phyloP scores from a whole-genome alignment of 2,113 vertebrate species.

The Takifugu bimaculatus region DNA sequence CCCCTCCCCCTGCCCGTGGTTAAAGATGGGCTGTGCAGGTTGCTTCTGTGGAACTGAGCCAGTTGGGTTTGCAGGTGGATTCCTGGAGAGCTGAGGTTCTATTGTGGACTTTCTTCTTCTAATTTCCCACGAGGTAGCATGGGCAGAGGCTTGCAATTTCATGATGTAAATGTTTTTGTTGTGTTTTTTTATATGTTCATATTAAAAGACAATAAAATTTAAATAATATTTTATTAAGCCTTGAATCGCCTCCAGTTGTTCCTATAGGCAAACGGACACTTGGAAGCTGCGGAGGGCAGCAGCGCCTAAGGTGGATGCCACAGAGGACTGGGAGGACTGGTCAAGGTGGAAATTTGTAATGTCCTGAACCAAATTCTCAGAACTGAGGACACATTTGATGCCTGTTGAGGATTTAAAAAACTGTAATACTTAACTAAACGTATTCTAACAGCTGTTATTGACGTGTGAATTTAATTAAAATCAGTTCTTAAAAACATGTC shows the following conservation, averaged over 20 bases:
- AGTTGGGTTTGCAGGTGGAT: constrained; percentile 25
- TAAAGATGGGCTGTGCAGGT: constrained; percentile 39
- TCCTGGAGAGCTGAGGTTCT: constrained; percentile 38
- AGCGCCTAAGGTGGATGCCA: constrained; percentile 45
- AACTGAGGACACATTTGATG: constrained; percentile 61
- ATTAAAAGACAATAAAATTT: constrained; percentile 79
- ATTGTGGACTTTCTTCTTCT: constrained; percentile 61
- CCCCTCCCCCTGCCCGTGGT: constrained; percentile 29
- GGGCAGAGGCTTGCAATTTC: constrained; percentile 75
- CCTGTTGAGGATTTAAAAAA: constrained; percentile 63
- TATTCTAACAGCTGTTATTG: constrained; percentile 79
- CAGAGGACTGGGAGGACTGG: constrained; percentile 39
- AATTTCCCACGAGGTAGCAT: constrained; percentile 74
- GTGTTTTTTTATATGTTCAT: constrained; percentile 80
- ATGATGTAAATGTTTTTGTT: constrained; percentile 76
- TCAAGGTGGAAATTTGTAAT: constrained; percentile 45
- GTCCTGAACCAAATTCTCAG: constrained; percentile 60
- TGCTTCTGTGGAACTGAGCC: constrained; percentile 62
- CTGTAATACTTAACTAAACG: constrained; percentile 70
- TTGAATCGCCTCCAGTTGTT: constrained; percentile 76
- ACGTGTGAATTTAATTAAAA: constrained; percentile 80
- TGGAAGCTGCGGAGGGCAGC: constrained; percentile 43
- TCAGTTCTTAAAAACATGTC: constrained; percentile 69
- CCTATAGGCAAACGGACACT: constrained; percentile 47
- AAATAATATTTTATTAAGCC: constrained; percentile 83